These are phyloP conservation scores for Melipona bicolor DNA, from an alignment of 2,888 invertebrate genomes.

Conservation along the genomic window DNA sequence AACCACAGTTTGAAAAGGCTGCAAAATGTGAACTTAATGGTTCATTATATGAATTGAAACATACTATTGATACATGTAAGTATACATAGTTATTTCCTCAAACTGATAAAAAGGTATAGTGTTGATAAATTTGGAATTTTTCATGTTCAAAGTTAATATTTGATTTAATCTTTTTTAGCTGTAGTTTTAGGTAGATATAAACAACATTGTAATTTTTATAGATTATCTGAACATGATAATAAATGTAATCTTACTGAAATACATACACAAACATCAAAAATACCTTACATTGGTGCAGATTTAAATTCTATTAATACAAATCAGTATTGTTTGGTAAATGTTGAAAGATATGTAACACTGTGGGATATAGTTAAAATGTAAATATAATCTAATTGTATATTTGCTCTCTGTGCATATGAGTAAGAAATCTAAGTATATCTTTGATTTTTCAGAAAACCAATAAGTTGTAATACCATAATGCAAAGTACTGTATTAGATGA, in stretches of 20 bases:
- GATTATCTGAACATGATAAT: slow-evolving; percentile 61
- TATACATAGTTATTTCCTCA: slow-evolving; percentile 9
- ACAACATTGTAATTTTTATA: slow-evolving; percentile 73
- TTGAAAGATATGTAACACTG: slow-evolving; percentile 70
- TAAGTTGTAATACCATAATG: slow-evolving; percentile 59
- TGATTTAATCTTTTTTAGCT: slow-evolving; percentile 66
- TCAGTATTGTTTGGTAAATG: slow-evolving; percentile 74
- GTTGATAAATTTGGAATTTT: slow-evolving; percentile 1
- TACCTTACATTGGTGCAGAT: slow-evolving; percentile 78
- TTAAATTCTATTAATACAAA: slow-evolving; percentile 72
- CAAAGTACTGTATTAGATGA: slow-evolving; percentile 66
- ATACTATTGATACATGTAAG: slow-evolving; percentile 68
- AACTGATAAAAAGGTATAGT: slow-evolving; percentile 12
- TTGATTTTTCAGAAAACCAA: slow-evolving; percentile 64
- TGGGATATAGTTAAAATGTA: slow-evolving; percentile 77
- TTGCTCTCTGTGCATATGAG: background rate
- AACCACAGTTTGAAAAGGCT: slow-evolving; percentile 73
- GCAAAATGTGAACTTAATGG: slow-evolving; percentile 72
- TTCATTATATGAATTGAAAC: slow-evolving; percentile 73
- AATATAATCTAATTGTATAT: slow-evolving; percentile 40
- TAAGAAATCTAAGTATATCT: background rate
- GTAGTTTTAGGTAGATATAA: slow-evolving; percentile 76
- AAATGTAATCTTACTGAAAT: slow-evolving; percentile 71
- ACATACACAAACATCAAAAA: slow-evolving; percentile 66
- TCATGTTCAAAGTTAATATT: background rate